Evolutionary conservation across 2,113 vertebrate species (phyloP).

Genomic region (Oreochromis spilurus): DNA sequence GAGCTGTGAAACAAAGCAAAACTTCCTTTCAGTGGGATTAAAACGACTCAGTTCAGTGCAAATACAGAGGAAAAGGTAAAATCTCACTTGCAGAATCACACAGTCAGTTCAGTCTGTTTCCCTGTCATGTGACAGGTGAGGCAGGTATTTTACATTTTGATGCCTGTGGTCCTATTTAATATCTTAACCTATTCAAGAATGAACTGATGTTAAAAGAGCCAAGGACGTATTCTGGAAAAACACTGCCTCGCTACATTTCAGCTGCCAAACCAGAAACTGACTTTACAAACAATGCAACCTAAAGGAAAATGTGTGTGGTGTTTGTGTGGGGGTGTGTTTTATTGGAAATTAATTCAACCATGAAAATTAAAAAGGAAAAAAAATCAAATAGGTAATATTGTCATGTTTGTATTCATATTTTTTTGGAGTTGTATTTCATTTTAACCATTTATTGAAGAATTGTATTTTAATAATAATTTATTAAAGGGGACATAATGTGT

Average conservation of each 20-base stretch:
- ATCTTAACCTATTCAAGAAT: neutral
- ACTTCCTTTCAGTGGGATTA: neutral
- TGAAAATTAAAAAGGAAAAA: conserved; percentile 9
- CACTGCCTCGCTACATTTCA: neutral
- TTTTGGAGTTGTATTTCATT: neutral
- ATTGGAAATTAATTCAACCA: conserved; percentile 59
- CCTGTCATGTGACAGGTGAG: neutral
- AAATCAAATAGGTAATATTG: conserved; percentile 23
- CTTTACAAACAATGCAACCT: conserved; percentile 52
- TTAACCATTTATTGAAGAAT: conserved; percentile 31
- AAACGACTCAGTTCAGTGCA: neutral
- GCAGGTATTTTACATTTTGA: neutral
- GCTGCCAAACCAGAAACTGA: conserved; percentile 61
- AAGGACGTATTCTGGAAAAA: neutral
- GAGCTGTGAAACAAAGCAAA: neutral
- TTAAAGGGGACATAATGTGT: conserved; percentile 44
- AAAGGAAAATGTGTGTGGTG: conserved; percentile 21
- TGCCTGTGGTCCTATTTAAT: neutral
- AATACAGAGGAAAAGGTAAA: neutral
- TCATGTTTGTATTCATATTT: conserved; percentile 23
- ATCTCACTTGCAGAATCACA: neutral
- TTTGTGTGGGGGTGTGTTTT: conserved; percentile 32
- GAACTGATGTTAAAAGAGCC: neutral
- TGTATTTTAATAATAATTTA: conserved; percentile 73
- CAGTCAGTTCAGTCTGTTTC: neutral